Evolutionary conservation across 2,113 vertebrate species (phyloP), one percentile per base, ranked within the genome.

Genomic region (Coryphaenoides rupestris): DNA sequence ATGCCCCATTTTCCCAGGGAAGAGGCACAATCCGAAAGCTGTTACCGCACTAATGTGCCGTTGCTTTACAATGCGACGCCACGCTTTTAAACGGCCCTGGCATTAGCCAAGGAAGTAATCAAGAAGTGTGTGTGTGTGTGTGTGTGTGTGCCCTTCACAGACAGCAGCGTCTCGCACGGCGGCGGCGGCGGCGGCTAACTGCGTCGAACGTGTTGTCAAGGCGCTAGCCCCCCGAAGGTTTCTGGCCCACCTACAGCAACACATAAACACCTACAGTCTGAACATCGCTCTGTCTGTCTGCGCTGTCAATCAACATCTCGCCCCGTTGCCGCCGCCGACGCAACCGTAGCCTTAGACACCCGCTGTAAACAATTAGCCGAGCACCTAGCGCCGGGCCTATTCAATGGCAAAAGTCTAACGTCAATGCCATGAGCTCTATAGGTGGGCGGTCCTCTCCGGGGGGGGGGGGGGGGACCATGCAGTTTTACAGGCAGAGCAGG

Each of bases 51-150:
- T 19, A 19, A 54, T 54, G 52, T 54, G 9, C n/a, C 19, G 21
- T 14, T 23, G 12, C 21, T 55, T 55, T 19, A 55, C 21, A 55
- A 55, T 21, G 19, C 54, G 15, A 19, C 19, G 52, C n/a, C 13
- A 15, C 7, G 14, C 21, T 55, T 55, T 55, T 33, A 33, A 33
- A 21, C 14, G 19, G 9, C 5, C 19, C 47, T 15, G 13, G 17
- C 14, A 50, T 58, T 58, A 0, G 53, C 0, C 4, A 19, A 33
- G 12, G 22, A 50, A 33, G 63, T 17, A 22, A 70, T 58, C 60
- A 40, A 56, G 24, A 61, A 52, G 53, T 63, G 53, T 63, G 57
- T n/a, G n/a, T n/a, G n/a, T n/a, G n/a, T n/a, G n/a, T n/a, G n/a
- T n/a, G 53, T 63, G 53, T 63, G 57, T 55, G 53, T 14, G 55